Conservation (phyloP, 2,113 vertebrate species). For the Pangasianodon hypophthalmus region DNA sequence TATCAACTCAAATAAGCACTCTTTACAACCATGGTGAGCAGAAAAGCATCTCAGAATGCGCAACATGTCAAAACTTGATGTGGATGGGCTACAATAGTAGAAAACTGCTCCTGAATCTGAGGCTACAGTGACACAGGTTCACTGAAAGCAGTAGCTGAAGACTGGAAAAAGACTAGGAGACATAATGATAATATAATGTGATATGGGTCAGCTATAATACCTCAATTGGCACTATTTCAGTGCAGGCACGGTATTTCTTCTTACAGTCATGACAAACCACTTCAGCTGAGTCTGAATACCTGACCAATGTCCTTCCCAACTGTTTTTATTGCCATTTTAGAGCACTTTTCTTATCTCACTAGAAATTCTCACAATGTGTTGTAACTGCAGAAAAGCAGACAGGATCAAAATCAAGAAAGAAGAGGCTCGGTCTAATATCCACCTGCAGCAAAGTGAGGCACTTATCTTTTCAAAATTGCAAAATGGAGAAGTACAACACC, state of each 20-base stretch:
- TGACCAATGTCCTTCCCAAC: slow-evolving; percentile 5
- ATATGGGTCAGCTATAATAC: no score
- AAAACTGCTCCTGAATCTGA: neutral
- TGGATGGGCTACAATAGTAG: neutral
- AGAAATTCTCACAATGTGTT: slow-evolving; percentile 6
- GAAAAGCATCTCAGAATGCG: neutral
- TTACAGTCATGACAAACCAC: neutral
- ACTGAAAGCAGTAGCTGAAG: neutral
- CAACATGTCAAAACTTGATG: neutral
- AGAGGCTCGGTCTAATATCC: slow-evolving; percentile 1
- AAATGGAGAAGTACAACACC: slow-evolving; percentile 30
- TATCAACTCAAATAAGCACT: neutral
- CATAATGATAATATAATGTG: neutral
- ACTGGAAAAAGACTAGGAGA: neutral
- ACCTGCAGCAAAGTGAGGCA: slow-evolving; percentile 37
- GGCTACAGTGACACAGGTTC: neutral
- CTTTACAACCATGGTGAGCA: no score
- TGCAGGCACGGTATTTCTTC: neutral
- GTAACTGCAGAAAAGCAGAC: neutral
- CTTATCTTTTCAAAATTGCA: slow-evolving; percentile 50
- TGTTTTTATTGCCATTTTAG: slow-evolving; percentile 13
- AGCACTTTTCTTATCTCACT: neutral
- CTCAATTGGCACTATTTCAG: neutral
- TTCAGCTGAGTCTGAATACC: neutral
- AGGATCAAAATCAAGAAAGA: slow-evolving; percentile 22